A percentile compares a stretch with the other conserved stretches of the same genome.
Conservation (phyloP, 30 jellyfish, hydroid and myxozoan genomes). For the Sanderia malayensis region DNA sequence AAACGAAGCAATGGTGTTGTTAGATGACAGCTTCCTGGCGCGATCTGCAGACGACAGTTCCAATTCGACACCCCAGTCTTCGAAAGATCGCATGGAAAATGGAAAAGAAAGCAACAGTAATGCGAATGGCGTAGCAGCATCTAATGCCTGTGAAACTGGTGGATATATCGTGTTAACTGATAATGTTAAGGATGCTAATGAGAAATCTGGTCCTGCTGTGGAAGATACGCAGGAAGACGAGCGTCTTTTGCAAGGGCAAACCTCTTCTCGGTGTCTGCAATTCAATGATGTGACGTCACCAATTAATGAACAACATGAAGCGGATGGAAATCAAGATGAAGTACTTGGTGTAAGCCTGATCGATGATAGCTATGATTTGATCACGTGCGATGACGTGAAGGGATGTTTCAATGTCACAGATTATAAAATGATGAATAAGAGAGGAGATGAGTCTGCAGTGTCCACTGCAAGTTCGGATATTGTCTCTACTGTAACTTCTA, state of each 20-base stretch:
- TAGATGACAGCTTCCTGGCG: not conserved
- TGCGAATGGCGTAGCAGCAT: not conserved
- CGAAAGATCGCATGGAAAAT: not conserved
- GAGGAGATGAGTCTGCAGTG: too few relatives aligned
- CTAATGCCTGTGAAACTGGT: not conserved
- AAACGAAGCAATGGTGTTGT: not conserved
- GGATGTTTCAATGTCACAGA: too few relatives aligned
- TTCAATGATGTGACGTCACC: not conserved
- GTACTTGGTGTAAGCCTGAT: not conserved
- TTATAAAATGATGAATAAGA: too few relatives aligned
- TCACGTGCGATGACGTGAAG: not conserved
- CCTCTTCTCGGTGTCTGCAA: not conserved
- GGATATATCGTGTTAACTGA: not conserved
- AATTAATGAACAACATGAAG: too few relatives aligned
- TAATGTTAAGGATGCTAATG: not conserved
- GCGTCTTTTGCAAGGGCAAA: not conserved
- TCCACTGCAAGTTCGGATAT: too few relatives aligned
- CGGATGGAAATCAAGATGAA: not conserved
- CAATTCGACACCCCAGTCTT: not conserved
- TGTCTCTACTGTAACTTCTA: too few relatives aligned
- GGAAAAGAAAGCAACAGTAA: not conserved
- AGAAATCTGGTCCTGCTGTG: not conserved
- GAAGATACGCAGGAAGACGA: not conserved
- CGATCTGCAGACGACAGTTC: not conserved
- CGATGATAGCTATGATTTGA: not conserved